Base-by-base conservation (phyloP, 2,888 invertebrate species). In the Chelonus formosanus region DNA sequence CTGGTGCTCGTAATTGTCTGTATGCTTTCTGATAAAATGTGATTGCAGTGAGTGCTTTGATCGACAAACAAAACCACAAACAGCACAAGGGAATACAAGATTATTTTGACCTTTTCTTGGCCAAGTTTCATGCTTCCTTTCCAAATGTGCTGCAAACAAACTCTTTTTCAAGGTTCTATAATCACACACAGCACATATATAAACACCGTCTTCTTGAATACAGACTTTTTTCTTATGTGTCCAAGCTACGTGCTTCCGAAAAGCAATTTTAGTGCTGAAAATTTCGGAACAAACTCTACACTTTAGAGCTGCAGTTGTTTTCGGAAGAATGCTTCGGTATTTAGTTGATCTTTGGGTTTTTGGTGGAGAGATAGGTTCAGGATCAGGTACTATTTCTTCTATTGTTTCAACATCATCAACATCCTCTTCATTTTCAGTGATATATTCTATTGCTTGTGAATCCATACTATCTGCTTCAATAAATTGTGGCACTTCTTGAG, bases 1-100 rank as follows among this genome's bases (percentile, higher is more conserved):
- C 35, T 79, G 76, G 60, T 84, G 80, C 66, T 84, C 84, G 70
- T 79, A 84, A 3, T 72, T 74, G 43, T 84, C 84, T 0, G 84
- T 84, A 71, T 84, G 84, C 56, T 84, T 84, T 0, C 84, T 71
- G 1, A 80, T 82, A 55, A 83, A 84, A 60, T 84, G 84, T 3
- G 84, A 83, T 59, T 84, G 84, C 3, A 84, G 67, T 5, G 84
- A 84, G 65, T 84, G 84, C 47, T 84, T 84, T 3, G 83, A 82
- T 4, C 84, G 74, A 44, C 84, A 84, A 3, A 80, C 77, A 53
- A 83, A 84, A 1, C 83, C 82, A 59, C 84, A 84, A 0, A 78
- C 80, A 0, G 62, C 75, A 57, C 84, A 84, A 0, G 84, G 84
- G 52, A 81, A 84, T 2, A 77, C 64, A 20, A 73, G 63, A 8